Percentiles rank a stretch among this genome's conserved stretches.
phyloP scores from a whole-genome alignment of 2,797 vertebrate species.

The Rhabdomys pumilio region DNA sequence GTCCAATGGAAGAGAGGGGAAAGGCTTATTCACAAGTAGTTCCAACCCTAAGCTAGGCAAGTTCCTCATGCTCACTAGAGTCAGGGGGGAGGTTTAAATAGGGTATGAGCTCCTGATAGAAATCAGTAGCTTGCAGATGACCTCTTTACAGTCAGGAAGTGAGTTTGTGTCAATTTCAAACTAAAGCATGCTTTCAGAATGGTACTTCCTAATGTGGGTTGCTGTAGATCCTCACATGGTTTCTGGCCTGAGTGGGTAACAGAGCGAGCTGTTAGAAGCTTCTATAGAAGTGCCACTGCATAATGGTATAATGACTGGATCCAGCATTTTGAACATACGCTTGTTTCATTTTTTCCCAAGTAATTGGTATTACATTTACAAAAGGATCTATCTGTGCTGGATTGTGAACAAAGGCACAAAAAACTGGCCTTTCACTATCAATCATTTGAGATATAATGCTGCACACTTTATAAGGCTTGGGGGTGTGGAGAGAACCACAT shows the following conservation, averaged over 20 bases:
- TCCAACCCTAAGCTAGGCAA: neutral
- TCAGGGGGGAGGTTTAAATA: neutral
- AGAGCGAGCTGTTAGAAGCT: neutral
- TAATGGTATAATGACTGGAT: conserved; percentile 27
- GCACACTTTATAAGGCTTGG: conserved; percentile 34
- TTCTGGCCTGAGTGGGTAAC: neutral
- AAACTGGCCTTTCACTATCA: conserved; percentile 38
- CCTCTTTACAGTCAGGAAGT: neutral
- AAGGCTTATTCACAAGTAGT: neutral
- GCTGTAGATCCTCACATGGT: neutral
- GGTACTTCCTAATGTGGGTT: neutral
- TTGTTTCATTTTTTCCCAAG: conserved; percentile 66
- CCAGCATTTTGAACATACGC: conserved; percentile 8
- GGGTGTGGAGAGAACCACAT: neutral
- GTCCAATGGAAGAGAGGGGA: neutral
- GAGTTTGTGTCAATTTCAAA: neutral
- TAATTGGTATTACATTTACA: conserved; percentile 52
- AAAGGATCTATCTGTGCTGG: conserved; percentile 57
- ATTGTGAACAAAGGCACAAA: conserved; percentile 68
- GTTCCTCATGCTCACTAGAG: neutral
- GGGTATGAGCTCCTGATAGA: neutral
- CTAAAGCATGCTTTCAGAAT: conserved; percentile 47
- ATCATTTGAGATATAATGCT: conserved; percentile 61
- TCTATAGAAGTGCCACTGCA: conserved; percentile 27
- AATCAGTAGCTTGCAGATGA: neutral